Conservation (phyloP, 1,140 invertebrate species). For the Sycobia sp. region DNA sequence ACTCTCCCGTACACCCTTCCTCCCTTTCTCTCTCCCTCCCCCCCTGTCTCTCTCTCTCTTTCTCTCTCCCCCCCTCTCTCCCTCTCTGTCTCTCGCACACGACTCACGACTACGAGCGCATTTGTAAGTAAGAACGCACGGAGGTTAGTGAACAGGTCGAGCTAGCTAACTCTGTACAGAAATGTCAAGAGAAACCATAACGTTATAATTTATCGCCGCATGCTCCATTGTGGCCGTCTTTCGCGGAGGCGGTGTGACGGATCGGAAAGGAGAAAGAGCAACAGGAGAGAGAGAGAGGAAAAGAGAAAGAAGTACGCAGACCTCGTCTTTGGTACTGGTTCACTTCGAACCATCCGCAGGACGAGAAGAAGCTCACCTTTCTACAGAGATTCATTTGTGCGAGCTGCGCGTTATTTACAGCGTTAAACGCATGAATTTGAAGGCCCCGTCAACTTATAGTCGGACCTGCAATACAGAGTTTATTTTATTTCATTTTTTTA, state of each 20-base stretch:
- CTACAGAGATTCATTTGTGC: slow-evolving; percentile 4
- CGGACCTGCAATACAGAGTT: no score
- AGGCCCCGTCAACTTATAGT: not conserved
- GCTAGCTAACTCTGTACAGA: slow-evolving; percentile 50
- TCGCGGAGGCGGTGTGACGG: slow-evolving; percentile 57
- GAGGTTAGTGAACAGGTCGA: slow-evolving; percentile 58
- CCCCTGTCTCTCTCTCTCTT: slow-evolving; percentile 14
- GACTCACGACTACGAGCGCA: slow-evolving; percentile 25
- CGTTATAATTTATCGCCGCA: slow-evolving; percentile 60
- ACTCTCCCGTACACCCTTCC: not conserved
- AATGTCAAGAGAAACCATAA: slow-evolving; percentile 60
- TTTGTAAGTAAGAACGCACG: slow-evolving; percentile 43
- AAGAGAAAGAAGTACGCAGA: not conserved
- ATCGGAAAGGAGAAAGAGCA: slow-evolving; percentile 50
- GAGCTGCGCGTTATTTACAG: slow-evolving; percentile 19
- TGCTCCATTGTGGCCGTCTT: slow-evolving; percentile 53
- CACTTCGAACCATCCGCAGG: not conserved
- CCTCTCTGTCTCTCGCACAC: not conserved
- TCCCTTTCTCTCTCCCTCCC: not conserved
- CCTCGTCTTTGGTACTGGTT: slow-evolving; percentile 6
- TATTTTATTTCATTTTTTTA: no score
- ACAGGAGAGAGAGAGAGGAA: slow-evolving; percentile 2
- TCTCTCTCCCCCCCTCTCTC: not conserved
- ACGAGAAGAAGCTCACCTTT: slow-evolving; percentile 12
- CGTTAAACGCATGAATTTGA: slow-evolving; percentile 15